These are phyloP conservation scores for Austrofundulus limnaeus DNA, from an alignment of 2,113 vertebrate genomes.

Conservation along the genomic window DNA sequence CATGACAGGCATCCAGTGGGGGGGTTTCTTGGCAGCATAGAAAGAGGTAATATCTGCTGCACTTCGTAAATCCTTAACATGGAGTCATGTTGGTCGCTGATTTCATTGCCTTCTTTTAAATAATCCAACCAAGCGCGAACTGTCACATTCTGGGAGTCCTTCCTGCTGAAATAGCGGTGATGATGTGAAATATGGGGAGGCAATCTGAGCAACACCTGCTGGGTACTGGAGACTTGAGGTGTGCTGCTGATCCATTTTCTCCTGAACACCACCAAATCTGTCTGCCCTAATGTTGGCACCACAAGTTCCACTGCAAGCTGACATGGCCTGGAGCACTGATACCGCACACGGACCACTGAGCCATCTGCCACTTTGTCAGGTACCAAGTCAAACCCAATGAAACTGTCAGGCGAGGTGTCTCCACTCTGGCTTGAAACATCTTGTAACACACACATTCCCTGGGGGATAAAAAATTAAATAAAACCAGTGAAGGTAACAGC, in stretches of 20 bases:
- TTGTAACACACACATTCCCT: slow-evolving; percentile 71
- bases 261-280: slow-evolving; percentile 83
- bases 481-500: not conserved
- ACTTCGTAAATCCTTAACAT: slow-evolving; percentile 77
- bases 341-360: slow-evolving; percentile 81
- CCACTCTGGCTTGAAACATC: slow-evolving; percentile 67
- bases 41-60: slow-evolving; percentile 77
- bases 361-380: slow-evolving; percentile 81
- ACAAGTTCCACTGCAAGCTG: slow-evolving; percentile 82
- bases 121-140: slow-evolving; percentile 85
- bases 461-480: slow-evolving; percentile 54
- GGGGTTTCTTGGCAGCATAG: slow-evolving; percentile 80
- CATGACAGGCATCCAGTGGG: slow-evolving; percentile 84
- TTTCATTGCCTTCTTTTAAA: slow-evolving; percentile 48
- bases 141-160: slow-evolving; percentile 76
- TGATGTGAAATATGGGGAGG: slow-evolving; percentile 85
- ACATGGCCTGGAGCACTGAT: slow-evolving; percentile 86
- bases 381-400: slow-evolving; percentile 81
- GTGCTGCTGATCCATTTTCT: slow-evolving; percentile 83
- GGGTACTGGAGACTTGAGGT: slow-evolving; percentile 68
- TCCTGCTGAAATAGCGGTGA: slow-evolving; percentile 80
- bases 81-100: slow-evolving; percentile 66
- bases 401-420: slow-evolving; percentile 67
- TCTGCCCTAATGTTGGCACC: slow-evolving; percentile 81
- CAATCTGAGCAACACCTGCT: slow-evolving; percentile 79